Evolutionary conservation across 2,113 vertebrate species (phyloP), one percentile per base, ranked within the genome.

Genomic region (Anguilla rostrata): DNA sequence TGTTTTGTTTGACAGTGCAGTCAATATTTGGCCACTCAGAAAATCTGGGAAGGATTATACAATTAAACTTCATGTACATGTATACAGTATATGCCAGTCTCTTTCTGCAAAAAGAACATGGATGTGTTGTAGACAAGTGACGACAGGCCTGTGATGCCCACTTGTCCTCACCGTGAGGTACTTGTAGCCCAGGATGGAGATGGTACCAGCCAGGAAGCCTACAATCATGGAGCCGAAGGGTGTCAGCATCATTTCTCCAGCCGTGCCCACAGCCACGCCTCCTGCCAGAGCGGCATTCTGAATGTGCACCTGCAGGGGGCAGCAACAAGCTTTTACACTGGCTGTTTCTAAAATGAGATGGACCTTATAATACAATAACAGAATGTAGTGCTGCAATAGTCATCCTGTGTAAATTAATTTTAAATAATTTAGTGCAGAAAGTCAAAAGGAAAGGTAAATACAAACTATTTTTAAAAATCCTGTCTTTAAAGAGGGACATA

Each of bases 191-290:
- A 99, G 93, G 0, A 94, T 95, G 7, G 97, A 97, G 90, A 99
- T 93, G 2, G 95, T 91, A 0, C 97, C 98, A 0, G 96, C 97
- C 88, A 98, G 29, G 85, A 97, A 94, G 0, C 98, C 98, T 0
- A 97, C 95, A 0, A 93, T 94, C 94, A 99, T 96, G 29, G 98
- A 97, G 66, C 98, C 98, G 0, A 94, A 96, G 0, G 98, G 97
- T 0, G 97, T 98, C 88, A 97, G 90, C 96, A 98, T 96, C 98
- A 99, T 99, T 90, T 99, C 98, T 0, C 95, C 97, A 0, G 97
- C 93, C 0, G 97, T 99, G 14, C 98, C 98, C 43, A 96, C 96
- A 2, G 97, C 88, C 0, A 98, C 98, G 0, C 92, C 93, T 0
- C 96, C 95, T 0, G 98, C 98, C 93, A 99, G 88, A 0, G 96